These are phyloP conservation scores for Philopedon plagiatum DNA, from an alignment of 2,888 invertebrate species.

Conservation along the genomic window DNA sequence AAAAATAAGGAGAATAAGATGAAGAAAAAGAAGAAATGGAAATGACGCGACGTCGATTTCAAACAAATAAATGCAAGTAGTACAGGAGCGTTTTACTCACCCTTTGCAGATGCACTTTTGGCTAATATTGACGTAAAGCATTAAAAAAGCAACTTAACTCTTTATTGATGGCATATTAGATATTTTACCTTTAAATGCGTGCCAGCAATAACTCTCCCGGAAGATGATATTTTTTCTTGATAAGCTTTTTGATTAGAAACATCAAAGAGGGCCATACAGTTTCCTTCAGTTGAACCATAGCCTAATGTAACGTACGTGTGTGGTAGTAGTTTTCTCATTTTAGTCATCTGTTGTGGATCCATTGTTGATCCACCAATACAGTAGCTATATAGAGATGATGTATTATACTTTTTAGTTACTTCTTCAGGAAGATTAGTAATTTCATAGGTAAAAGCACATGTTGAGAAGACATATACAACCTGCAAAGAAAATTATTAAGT, in stretches of 20 bases:
- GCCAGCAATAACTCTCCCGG: constrained; percentile 31
- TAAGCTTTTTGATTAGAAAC: constrained; percentile 21
- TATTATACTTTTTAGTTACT: constrained; percentile 46
- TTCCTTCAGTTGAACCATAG: constrained; percentile 63
- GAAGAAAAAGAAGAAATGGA: no score
- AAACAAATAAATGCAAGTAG: no score
- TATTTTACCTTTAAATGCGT: constrained; percentile 43
- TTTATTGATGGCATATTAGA: no score
- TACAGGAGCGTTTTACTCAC: no score
- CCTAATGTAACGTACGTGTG: constrained; percentile 61
- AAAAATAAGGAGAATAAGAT: no score
- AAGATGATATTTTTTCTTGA: constrained; percentile 33
- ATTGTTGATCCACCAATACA: constrained; percentile 56
- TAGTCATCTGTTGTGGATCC: constrained; percentile 49
- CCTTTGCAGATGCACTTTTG: no score
- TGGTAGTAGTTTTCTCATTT: constrained; percentile 58
- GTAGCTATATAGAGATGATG: constrained; percentile 49
- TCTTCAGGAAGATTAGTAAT: constrained; percentile 48
- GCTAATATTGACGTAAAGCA: no score
- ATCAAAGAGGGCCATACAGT: constrained; percentile 26
- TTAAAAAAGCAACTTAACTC: no score
- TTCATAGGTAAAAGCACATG: constrained; percentile 53
- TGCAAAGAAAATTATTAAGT: background rate
- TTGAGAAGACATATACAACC: constrained; percentile 26
- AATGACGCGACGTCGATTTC: no score